A percentile compares a stretch with the other conserved stretches of the same genome.
Conservation (phyloP, 2,797 vertebrate species). For the Luscinia megarhynchos region DNA sequence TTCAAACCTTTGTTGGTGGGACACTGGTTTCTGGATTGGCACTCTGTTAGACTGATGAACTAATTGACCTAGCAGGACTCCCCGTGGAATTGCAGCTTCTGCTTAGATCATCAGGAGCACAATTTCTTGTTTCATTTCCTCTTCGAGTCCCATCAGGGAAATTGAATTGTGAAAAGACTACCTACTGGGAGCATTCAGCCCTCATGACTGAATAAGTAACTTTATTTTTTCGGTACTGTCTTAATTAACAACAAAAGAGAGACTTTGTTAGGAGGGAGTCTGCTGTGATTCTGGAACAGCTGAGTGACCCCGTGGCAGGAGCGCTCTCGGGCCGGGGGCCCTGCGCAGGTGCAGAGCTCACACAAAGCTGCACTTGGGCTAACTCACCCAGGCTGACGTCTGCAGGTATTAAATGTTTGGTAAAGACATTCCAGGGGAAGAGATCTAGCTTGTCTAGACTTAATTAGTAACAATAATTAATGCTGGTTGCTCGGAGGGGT, state of each 20-base stretch:
- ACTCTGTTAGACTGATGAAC: constrained; percentile 75
- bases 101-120: constrained; percentile 78
- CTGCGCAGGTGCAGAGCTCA: constrained; percentile 64
- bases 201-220: constrained; percentile 74
- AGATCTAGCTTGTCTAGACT: not conserved
- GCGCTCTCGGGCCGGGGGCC: constrained; percentile 29
- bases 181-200: constrained; percentile 76
- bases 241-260: constrained; percentile 80
- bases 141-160: constrained; percentile 72
- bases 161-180: constrained; percentile 77
- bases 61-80: constrained; percentile 77
- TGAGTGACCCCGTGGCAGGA: constrained; percentile 63
- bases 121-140: constrained; percentile 83
- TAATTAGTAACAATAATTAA: constrained; percentile 38
- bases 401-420: constrained; percentile 10
- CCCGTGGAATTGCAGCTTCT: constrained; percentile 71
- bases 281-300: constrained; percentile 71
- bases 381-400: not conserved
- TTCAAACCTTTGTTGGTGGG: constrained; percentile 50
- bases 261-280: constrained; percentile 70
- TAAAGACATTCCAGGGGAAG: not conserved
- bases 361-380: not conserved
- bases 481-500: not conserved
- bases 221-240: constrained; percentile 74
- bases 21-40: constrained; percentile 63